Evolutionary conservation across 2,888 invertebrate species (phyloP).

Genomic region (Netelia melanura): DNA sequence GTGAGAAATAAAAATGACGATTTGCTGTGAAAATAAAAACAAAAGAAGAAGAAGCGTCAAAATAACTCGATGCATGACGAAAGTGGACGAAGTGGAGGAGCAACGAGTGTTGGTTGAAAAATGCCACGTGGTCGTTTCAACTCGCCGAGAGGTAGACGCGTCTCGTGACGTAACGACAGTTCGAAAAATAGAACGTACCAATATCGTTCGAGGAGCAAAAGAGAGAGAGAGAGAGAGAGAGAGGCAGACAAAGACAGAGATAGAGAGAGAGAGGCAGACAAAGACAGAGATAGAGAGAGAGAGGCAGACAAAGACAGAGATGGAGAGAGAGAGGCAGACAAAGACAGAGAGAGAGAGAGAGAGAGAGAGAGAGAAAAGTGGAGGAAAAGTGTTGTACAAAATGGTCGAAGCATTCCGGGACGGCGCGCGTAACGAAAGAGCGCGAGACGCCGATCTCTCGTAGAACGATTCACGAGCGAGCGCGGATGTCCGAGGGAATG

Average conservation of each 20-base stretch:
- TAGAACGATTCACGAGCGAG: conserved; percentile 23
- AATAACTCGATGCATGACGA: not conserved
- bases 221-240: too few species aligned
- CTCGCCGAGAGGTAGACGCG: conserved; percentile 31
- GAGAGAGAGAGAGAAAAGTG: conserved; percentile 6
- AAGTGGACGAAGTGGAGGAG: not conserved
- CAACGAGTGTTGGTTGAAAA: not conserved
- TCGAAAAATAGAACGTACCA: conserved; percentile 55
- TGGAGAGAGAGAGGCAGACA: not conserved
- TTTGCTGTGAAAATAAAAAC: not conserved
- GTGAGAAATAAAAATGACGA: not conserved
- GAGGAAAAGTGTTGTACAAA: conserved; percentile 9
- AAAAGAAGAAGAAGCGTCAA: not conserved
- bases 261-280: not conserved
- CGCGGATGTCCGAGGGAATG: conserved; percentile 35
- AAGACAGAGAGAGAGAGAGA: not conserved
- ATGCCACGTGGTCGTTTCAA: not conserved
- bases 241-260: too few species aligned
- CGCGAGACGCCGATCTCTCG: not conserved
- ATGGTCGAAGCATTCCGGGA: conserved; percentile 26
- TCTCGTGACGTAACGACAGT: conserved; percentile 46
- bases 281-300: not conserved
- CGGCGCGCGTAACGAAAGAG: not conserved
- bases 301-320: not conserved
- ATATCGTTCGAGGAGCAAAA: not conserved